Percentiles rank a stretch among this genome's conserved stretches.
Evolutionary conservation across 2,888 invertebrate species (phyloP).

Genomic region (Herminia tarsipennalis): DNA sequence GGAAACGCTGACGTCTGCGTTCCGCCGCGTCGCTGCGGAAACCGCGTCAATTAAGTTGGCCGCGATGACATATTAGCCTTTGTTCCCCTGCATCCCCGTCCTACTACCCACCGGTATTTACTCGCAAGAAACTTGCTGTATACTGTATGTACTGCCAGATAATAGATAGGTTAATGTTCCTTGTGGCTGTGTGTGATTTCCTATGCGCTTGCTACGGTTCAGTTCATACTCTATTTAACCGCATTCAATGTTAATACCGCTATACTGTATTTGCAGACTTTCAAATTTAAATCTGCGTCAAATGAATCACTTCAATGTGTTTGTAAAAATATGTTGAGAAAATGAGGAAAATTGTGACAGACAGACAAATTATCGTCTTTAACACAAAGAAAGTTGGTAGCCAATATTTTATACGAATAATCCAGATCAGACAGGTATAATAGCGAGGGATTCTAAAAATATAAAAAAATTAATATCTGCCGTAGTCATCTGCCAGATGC

Average conservation of each 20-base stretch:
- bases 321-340: not conserved
- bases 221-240: slow-evolving; percentile 39
- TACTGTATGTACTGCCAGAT: slow-evolving; percentile 40
- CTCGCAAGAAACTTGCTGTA: slow-evolving; percentile 62
- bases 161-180: slow-evolving; percentile 49
- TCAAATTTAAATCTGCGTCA: too few species aligned
- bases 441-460: slow-evolving; percentile 23
- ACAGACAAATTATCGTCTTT: slow-evolving; percentile 9
- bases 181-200: slow-evolving; percentile 45
- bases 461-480: slow-evolving; percentile 67
- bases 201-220: slow-evolving; percentile 37
- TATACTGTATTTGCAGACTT: too few species aligned
- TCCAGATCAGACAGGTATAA: slow-evolving; percentile 30
- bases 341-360: slow-evolving; percentile 9
- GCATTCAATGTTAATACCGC: slow-evolving; percentile 26
- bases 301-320: not conserved
- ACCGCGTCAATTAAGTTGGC: slow-evolving; percentile 84
- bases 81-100: slow-evolving; percentile 63
- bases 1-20: slow-evolving; percentile 81
- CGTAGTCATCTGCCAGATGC: slow-evolving; percentile 72
- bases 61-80: slow-evolving; percentile 84
- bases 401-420: slow-evolving; percentile 18
- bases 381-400: slow-evolving; percentile 7
- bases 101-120: slow-evolving; percentile 60
- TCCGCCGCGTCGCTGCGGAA: slow-evolving; percentile 80